phyloP scores from a whole-genome alignment of 1,140 invertebrate genomes.

The Ceratina australensis region DNA sequence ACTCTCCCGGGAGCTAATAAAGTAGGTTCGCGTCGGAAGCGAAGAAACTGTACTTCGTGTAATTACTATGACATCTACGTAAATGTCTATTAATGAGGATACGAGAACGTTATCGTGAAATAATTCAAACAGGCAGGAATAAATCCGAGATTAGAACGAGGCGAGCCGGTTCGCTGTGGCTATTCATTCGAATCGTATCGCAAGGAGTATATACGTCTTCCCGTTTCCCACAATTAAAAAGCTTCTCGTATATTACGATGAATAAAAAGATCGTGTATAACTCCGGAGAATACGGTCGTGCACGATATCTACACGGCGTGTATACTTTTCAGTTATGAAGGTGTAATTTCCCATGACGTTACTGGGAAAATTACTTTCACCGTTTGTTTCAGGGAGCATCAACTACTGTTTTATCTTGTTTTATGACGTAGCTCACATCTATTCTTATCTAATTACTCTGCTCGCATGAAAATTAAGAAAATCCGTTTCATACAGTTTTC shows the following conservation, averaged over 20 bases:
- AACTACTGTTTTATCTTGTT: background rate
- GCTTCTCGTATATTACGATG: constrained; percentile 7
- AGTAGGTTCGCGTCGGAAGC: background rate
- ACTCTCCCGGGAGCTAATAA: background rate
- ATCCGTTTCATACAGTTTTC: too few species aligned
- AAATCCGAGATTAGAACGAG: constrained; percentile 15
- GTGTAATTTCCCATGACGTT: background rate
- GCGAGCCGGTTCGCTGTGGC: constrained; percentile 14
- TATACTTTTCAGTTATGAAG: background rate
- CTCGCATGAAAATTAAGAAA: too few species aligned
- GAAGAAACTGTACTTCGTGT: too few species aligned
- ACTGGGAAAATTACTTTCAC: background rate
- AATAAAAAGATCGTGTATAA: constrained; percentile 14
- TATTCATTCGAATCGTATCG: constrained; percentile 22
- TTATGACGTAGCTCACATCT: too few species aligned
- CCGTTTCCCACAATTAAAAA: constrained; percentile 20
- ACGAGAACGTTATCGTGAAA: background rate
- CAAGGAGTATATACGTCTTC: constrained; percentile 27
- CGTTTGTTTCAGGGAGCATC: background rate
- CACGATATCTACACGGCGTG: background rate
- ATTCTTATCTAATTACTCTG: too few species aligned
- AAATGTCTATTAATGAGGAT: background rate
- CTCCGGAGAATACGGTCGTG: background rate
- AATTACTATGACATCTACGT: too few species aligned
- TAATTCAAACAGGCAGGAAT: constrained; percentile 29